Base-by-base conservation (phyloP, 2,113 vertebrate species). In the Notarius lentiginosus region DNA sequence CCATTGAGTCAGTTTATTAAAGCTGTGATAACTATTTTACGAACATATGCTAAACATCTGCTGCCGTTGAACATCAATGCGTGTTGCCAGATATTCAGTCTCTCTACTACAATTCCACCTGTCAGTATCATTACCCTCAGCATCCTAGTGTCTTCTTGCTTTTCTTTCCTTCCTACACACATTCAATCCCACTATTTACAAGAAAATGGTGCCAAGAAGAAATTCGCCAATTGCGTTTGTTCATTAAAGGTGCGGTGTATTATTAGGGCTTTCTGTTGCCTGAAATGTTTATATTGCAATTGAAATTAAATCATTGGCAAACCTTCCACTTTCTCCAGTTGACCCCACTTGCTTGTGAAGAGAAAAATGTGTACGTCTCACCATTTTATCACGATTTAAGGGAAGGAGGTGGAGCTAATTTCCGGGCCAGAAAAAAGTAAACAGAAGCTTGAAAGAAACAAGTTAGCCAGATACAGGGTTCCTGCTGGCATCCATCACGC, bases 61-160 rank as follows among this genome's bases (percentile, higher is more conserved):
- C 10, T 49, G 73, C 66, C 49, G 0, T 34, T 66, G 75, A 86
- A 53, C 24, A 58, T 15, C 12, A 27, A 79, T 58, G 30, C 2
- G 65, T 63, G 6, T 72, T 65, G 77, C 30, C 73, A 86, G 58
- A 88, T 84, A 56, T 80, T 72, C 30, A 83, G 61, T 53, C 30
- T 10, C 49, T 58, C 68, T 83, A 72, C 81, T 89, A 47, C 82
- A 84, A 60, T 81, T 87, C 55, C 76, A 81, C 79, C 47, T 77
- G 72, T 82, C 70, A 53, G 14, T 17, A 79, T 58, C 55, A 79
- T 81, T 83, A 84, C 30, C 51, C 34, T 85, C 77, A 53, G 85
- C 65, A 89, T 86, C 85, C 70, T 56, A 89, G 73, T 84, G 79
- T 61, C 82, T 10, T 5, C 56, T 55, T 27, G 82, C n/a, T 65